Evolutionary conservation across 2,888 invertebrate species (phyloP).

Genomic region (Parthenolecanium corni): DNA sequence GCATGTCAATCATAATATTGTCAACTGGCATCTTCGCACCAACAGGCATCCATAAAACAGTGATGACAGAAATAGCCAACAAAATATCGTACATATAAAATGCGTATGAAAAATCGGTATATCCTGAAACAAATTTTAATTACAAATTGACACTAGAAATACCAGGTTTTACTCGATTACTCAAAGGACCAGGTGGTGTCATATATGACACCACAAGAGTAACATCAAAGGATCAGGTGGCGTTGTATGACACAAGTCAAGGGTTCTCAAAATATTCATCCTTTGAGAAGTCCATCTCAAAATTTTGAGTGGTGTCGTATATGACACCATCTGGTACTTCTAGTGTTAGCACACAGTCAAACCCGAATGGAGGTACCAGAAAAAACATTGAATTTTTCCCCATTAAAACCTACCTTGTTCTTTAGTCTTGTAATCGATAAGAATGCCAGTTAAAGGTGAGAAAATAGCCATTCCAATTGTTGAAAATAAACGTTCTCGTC

Average conservation of each 20-base stretch:
- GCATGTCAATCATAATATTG: constrained; percentile 61
- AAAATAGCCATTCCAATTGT: constrained; percentile 74
- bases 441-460: constrained; percentile 64
- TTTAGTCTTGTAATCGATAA: constrained; percentile 60
- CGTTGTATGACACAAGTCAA: too few relatives aligned
- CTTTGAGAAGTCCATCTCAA: too few relatives aligned
- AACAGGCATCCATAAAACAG: constrained; percentile 64
- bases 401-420: constrained; percentile 34
- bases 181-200: background rate
- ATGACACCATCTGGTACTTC: too few relatives aligned
- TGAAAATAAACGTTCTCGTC: constrained; percentile 65
- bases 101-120: constrained; percentile 78
- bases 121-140: constrained; percentile 44
- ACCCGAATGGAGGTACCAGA: background rate
- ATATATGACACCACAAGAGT: too few relatives aligned
- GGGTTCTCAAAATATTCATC: too few relatives aligned
- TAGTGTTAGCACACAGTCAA: background rate
- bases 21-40: constrained; percentile 66
- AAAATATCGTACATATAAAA: constrained; percentile 69
- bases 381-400: background rate
- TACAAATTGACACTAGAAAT: too few relatives aligned
- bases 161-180: too few relatives aligned
- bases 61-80: constrained; percentile 57
- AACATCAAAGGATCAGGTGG: too few relatives aligned
- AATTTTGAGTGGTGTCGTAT: too few relatives aligned